A percentile compares a stretch with the other conserved stretches of the same genome.
phyloP scores from a whole-genome alignment of 2,888 invertebrate species.

The Lasioglossum pauxillum region DNA sequence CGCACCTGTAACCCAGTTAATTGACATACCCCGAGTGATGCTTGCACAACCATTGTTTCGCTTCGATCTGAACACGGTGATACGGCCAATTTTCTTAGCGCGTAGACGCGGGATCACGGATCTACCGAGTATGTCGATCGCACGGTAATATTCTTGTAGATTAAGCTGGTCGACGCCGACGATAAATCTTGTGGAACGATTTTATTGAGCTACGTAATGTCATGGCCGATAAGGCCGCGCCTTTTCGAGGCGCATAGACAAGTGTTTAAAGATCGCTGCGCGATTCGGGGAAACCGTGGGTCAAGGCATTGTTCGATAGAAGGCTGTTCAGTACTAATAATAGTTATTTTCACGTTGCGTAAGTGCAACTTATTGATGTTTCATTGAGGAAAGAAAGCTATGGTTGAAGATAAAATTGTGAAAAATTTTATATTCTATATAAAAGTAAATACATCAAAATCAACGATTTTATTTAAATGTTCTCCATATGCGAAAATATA shows the following conservation, averaged over 20 bases:
- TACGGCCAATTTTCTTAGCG: slow-evolving; percentile 55
- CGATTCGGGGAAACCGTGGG: slow-evolving; percentile 28
- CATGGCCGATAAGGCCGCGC: slow-evolving; percentile 61
- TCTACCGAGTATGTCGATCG: slow-evolving; percentile 18
- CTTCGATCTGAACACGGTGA: slow-evolving; percentile 58
- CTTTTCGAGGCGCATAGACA: slow-evolving; percentile 20
- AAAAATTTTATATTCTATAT: neutral
- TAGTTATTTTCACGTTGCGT: neutral
- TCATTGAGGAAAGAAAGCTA: neutral
- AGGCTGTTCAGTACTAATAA: neutral
- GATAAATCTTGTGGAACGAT: slow-evolving; percentile 45
- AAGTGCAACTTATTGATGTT: neutral
- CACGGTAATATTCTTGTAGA: slow-evolving; percentile 24
- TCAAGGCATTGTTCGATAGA: neutral
- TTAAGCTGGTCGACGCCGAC: slow-evolving; percentile 37
- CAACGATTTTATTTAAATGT: too few species aligned
- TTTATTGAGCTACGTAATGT: slow-evolving; percentile 56
- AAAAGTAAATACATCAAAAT: too few species aligned
- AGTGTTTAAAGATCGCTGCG: slow-evolving; percentile 37
- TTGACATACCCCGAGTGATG: slow-evolving; percentile 72
- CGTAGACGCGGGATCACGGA: slow-evolving; percentile 34
- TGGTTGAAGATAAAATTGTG: neutral
- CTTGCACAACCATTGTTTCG: slow-evolving; percentile 63
- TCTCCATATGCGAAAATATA: too few species aligned
- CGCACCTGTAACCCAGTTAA: slow-evolving; percentile 77